Percentiles rank a stretch among this genome's conserved stretches.
phyloP scores from a whole-genome alignment of 2,113 vertebrate genomes.

The Perca schrenkii region DNA sequence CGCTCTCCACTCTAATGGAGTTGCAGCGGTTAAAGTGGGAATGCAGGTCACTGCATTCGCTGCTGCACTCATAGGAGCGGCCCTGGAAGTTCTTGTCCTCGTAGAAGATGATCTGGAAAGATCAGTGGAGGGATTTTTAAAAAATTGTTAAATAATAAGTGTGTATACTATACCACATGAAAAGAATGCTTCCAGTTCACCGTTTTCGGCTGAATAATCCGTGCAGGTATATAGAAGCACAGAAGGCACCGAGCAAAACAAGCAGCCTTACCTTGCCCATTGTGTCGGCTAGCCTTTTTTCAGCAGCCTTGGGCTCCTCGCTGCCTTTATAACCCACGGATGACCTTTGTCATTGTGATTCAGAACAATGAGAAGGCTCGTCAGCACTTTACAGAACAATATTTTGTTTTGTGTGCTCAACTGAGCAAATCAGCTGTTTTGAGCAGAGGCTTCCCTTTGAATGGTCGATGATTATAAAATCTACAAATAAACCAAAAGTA shows the following conservation, averaged over 20 bases:
- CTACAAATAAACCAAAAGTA: background rate
- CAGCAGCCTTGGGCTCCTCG: slow-evolving; percentile 7
- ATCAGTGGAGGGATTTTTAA: background rate
- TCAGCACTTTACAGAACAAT: slow-evolving; percentile 75
- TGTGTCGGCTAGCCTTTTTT: slow-evolving; percentile 62
- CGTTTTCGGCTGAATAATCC: slow-evolving; percentile 16
- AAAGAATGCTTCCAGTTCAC: slow-evolving; percentile 14
- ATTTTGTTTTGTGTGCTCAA: slow-evolving; percentile 22
- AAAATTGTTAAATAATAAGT: background rate
- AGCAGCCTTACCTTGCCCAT: slow-evolving; percentile 80
- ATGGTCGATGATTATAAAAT: background rate
- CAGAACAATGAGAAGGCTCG: slow-evolving; percentile 57
- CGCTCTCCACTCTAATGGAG: slow-evolving; percentile 81
- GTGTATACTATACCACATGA: background rate
- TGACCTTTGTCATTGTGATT: slow-evolving; percentile 69
- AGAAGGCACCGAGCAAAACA: slow-evolving; percentile 32
- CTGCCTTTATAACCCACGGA: slow-evolving; percentile 76
- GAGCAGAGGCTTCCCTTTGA: slow-evolving; percentile 3
- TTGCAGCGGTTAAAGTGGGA: slow-evolving; percentile 83
- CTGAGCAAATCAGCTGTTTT: slow-evolving; percentile 52
- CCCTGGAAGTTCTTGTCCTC: slow-evolving; percentile 83
- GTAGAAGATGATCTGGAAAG: slow-evolving; percentile 79
- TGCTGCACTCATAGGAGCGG: slow-evolving; percentile 79
- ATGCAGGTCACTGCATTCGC: slow-evolving; percentile 75
- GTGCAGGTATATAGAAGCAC: slow-evolving; percentile 11